Conservation (phyloP, 2,888 invertebrate genomes). For the Pachymerium ferrugineum region DNA sequence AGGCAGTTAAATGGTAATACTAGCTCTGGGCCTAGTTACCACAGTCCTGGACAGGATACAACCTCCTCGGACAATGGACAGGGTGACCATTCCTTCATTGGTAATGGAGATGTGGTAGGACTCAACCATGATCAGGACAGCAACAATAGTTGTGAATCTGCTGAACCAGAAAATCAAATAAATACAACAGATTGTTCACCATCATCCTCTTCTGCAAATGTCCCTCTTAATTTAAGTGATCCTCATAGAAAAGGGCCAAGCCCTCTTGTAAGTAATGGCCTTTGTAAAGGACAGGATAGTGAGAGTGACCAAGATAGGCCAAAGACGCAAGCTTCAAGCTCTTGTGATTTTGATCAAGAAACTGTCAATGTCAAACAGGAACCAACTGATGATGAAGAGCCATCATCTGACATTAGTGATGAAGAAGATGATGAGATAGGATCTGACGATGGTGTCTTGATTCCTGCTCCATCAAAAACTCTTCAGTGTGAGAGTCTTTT, state of each 20-base stretch:
- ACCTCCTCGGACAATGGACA: slow-evolving; percentile 35
- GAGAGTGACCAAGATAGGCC: slow-evolving; percentile 41
- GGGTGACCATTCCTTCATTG: slow-evolving; percentile 24
- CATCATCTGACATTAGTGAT: slow-evolving; percentile 25
- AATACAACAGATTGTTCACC: background rate
- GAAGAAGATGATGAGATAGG: slow-evolving; percentile 34
- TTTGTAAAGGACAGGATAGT: slow-evolving; percentile 49
- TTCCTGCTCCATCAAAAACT: background rate
- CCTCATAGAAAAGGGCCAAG: slow-evolving; percentile 6
- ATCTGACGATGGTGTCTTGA: background rate
- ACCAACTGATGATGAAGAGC: slow-evolving; percentile 38
- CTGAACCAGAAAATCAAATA: background rate
- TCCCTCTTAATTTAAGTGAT: slow-evolving; percentile 32
- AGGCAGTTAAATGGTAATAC: slow-evolving; percentile 48
- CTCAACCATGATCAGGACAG: slow-evolving; percentile 55
- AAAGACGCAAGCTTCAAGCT: background rate
- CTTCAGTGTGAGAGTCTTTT: background rate
- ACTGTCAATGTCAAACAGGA: slow-evolving; percentile 35
- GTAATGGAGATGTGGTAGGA: slow-evolving; percentile 29
- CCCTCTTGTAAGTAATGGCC: slow-evolving; percentile 44
- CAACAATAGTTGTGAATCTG: slow-evolving; percentile 44
- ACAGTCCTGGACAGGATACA: slow-evolving; percentile 35
- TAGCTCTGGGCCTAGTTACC: slow-evolving; percentile 32
- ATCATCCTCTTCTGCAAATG: background rate
- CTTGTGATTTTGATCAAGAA: slow-evolving; percentile 10